Base-by-base conservation (phyloP, 2,888 invertebrate species). In the Glyphotaelius pellucidus region DNA sequence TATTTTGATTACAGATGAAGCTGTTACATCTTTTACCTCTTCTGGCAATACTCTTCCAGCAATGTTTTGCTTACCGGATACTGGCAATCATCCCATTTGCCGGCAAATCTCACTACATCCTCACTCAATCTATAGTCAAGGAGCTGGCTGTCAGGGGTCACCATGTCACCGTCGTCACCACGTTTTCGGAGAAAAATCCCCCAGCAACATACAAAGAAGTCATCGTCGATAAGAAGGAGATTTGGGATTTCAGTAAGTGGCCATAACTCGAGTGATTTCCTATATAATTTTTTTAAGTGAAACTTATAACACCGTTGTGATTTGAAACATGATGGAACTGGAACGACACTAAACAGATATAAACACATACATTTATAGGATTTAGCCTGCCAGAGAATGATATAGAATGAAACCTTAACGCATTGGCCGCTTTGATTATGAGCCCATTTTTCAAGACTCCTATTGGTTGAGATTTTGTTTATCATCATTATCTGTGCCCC, bases 31-130 rank as follows among this genome's bases (percentile, higher is more conserved):
- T 52, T 32, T 31, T 67, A 35, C 25, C 84, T 30, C 7, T 90
- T 32, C 35, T 92, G 11, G 32, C 47, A 80, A 25, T 87, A 30
- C 3, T 90, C 32, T 47, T 84, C 31, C 85, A 92, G n/a, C 30
- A 89, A 35, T 35, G 42, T 38, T 35, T 35, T 7, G 94, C 94
- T 0, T 94, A 95, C 0, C 94, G 95, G 86, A 96, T 96, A 80
- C 94, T 96, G 12, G 96, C 95, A 0, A 92, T 96, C 0, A 96
- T 95, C 92, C 94, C 95, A 0, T 95, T 95, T 90, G 95, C 95
- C 3, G 95, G 94, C 2, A 96, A 94, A 92, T 96, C 96, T 86
- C 96, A 96, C 90, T 96, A 95, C 47, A 94, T 95, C 92, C 95
- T 96, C 95, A 95, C 95, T 92, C 95, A 95, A 31, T 94, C 95